Evolutionary conservation across 2,113 vertebrate species (phyloP).

Genomic region (Lophius piscatorius): DNA sequence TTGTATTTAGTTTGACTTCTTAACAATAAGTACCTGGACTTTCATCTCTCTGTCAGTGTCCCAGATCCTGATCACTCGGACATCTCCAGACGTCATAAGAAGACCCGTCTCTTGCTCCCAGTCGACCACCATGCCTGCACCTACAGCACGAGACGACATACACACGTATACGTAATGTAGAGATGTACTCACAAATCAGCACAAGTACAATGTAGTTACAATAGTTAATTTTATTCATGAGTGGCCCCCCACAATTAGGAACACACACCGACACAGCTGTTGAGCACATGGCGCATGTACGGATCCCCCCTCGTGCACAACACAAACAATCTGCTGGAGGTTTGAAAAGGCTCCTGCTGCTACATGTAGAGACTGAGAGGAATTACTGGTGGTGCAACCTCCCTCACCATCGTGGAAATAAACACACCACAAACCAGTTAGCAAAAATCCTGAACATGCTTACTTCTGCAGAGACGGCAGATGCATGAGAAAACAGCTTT

Average conservation of each 20-base stretch:
- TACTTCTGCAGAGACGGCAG: neutral
- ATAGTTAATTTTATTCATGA: too few species aligned
- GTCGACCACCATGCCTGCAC: constrained; percentile 97
- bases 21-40: constrained; percentile 96
- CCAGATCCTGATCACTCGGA: constrained; percentile 95
- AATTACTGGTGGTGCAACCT: too few species aligned
- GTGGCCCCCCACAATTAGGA: too few species aligned
- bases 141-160: constrained; percentile 68
- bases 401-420: constrained; percentile 10
- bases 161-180: neutral
- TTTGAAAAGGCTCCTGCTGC: constrained; percentile 5
- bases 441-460: neutral
- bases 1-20: too few species aligned
- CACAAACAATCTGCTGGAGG: constrained; percentile 36
- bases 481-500: neutral
- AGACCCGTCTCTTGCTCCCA: constrained; percentile 98
- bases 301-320: constrained; percentile 14
- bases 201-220: fast-evolving
- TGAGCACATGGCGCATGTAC: constrained; percentile 37
- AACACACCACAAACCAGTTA: neutral
- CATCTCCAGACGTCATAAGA: constrained; percentile 96
- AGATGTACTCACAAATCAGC: neutral
- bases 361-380: constrained; percentile 32
- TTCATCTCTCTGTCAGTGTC: constrained; percentile 97
- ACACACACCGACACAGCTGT: constrained; percentile 42